Conservation (phyloP, 2,113 vertebrate species). For the Dinomys branickii region DNA sequence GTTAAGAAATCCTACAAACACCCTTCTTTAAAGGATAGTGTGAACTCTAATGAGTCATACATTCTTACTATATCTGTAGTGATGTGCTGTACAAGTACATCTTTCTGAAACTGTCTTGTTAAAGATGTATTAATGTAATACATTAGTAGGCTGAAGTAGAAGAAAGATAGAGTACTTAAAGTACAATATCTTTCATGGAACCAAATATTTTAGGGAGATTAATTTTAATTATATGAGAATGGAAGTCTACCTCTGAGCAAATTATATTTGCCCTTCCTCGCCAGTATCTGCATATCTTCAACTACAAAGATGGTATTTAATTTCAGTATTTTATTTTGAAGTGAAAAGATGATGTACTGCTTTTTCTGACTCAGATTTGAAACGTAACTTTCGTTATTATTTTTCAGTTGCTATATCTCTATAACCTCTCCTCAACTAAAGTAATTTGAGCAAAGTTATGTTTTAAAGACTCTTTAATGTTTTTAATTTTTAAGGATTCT, state of each 20-base stretch:
- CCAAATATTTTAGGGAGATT: conserved; percentile 50
- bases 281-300: neutral
- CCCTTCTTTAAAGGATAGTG: neutral
- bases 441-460: neutral
- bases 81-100: conserved; percentile 61
- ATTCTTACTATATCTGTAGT: conserved; percentile 20
- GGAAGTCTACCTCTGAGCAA: neutral
- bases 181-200: conserved; percentile 13
- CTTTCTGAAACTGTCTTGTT: conserved; percentile 70
- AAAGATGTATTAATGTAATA: conserved; percentile 68
- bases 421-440: neutral
- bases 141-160: conserved; percentile 40
- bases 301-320: neutral
- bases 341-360: neutral
- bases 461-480: neutral
- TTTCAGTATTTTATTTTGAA: neutral
- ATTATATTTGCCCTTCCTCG: neutral
- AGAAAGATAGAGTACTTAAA: conserved; percentile 65
- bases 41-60: neutral
- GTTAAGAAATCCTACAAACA: neutral
- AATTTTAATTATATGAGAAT: conserved; percentile 54
- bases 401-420: neutral
- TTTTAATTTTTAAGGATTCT: neutral
- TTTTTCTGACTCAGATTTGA: neutral
- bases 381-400: neutral